phyloP scores from a whole-genome alignment of 2,113 vertebrate genomes.

The Pipra filicauda region DNA sequence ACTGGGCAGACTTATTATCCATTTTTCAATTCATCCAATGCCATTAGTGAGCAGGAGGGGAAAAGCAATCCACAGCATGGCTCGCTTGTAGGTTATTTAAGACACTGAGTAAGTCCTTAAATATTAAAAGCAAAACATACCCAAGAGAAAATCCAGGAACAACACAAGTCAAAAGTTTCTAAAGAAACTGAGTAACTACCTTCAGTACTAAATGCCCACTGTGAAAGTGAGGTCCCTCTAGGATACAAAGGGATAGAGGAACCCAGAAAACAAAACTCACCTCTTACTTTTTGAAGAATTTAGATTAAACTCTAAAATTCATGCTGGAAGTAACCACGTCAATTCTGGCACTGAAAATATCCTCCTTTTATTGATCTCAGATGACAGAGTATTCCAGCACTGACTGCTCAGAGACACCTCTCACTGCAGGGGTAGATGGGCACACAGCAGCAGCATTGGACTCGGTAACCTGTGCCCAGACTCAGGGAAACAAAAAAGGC shows the following conservation, averaged over 20 bases:
- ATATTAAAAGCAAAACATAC: not conserved
- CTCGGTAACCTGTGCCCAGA: not conserved
- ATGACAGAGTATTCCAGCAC: not conserved
- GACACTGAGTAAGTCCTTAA: not conserved
- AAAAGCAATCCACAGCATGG: not conserved
- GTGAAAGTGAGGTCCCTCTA: not conserved
- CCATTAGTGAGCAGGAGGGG: not conserved
- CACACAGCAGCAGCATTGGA: not conserved
- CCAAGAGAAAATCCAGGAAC: not conserved
- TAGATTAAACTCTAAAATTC: not conserved
- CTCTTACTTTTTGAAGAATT: not conserved
- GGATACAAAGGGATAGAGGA: not conserved
- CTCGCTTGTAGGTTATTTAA: not conserved
- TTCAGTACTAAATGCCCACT: not conserved
- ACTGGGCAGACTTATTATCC: not conserved
- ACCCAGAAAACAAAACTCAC: not conserved
- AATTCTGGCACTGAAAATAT: not conserved
- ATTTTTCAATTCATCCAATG: not conserved
- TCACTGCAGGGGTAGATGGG: rapidly evolving
- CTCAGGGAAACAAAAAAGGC: not conserved
- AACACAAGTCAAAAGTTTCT: not conserved
- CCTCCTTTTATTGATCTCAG: not conserved
- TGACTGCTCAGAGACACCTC: not conserved
- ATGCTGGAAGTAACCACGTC: not conserved
- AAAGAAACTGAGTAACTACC: not conserved